phyloP scores from a whole-genome alignment of 1,140 invertebrate genomes.

The Philaenus spumarius region DNA sequence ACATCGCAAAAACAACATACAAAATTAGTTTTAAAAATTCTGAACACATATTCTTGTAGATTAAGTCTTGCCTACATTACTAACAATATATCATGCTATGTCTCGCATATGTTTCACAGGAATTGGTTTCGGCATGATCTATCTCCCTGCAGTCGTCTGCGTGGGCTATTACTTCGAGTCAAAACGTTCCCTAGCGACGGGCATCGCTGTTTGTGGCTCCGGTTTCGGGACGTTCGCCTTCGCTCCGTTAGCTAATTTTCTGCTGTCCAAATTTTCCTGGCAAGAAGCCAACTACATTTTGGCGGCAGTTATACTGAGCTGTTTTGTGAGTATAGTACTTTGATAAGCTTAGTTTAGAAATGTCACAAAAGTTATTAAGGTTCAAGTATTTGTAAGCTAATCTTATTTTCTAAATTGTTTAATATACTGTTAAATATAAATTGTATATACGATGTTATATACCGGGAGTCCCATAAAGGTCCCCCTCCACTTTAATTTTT shows the following conservation, averaged over 20 bases:
- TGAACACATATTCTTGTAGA: no score
- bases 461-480: no score
- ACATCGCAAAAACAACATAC: no score
- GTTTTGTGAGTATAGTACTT: constrained; percentile 49
- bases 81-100: no score
- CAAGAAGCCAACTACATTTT: constrained; percentile 82
- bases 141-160: constrained; percentile 91
- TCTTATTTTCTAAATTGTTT: neutral
- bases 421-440: neutral
- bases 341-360: neutral
- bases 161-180: constrained; percentile 98
- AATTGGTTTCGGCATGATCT: constrained; percentile 92
- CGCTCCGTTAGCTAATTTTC: constrained; percentile 69
- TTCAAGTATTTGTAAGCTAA: neutral
- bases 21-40: no score
- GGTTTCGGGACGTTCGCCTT: constrained; percentile 89
- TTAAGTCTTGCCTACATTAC: no score
- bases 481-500: no score
- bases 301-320: constrained; percentile 85
- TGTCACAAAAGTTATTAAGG: neutral
- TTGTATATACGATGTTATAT: neutral
- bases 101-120: no score
- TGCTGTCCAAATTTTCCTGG: constrained; percentile 78
- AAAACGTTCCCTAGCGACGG: constrained; percentile 91
- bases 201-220: constrained; percentile 92